Base-by-base conservation (phyloP, 2,797 vertebrate species). In the Pempheris klunzingeri region DNA sequence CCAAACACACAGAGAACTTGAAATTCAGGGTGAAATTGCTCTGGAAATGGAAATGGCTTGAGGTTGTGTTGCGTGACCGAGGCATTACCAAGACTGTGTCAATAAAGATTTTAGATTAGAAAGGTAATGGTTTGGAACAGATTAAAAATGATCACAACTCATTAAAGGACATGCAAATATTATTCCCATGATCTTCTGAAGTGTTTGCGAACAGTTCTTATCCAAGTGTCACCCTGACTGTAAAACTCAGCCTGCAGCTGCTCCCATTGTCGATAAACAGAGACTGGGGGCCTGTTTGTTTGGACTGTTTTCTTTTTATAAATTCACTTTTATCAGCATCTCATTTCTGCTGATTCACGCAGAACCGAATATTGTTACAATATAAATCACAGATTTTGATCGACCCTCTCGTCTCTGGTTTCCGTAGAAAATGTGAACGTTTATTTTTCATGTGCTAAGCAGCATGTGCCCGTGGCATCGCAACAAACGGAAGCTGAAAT, bases 91-190 rank as follows among this genome's bases (percentile, higher is more conserved):
- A 49, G 24, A 54, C 58, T 0, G 24, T 69, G 60, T 77, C 69
- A 78, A 77, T 73, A 78, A 44, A 74, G 72, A 77, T 53, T 71
- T 66, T 28, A 72, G 70, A 85, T 80, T 71, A 84, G 57, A 70
- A 73, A 65, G 38, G 53, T 83, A 82, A 83, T 73, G 74, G 66
- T 55, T 87, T 60, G 73, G 77, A 89, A 84, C 68, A 17, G 68
- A 92, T 88, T 78, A 79, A 76, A 84, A 84, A 74, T 68, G 4
- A 77, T 71, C 46, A 72, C 47, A 66, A 71, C 53, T 71, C 60
- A 49, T 79, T 77, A 70, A 75, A 81, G 86, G 74, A 59, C 61
- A 80, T 75, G 78, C 73, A 86, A 81, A 89, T 82, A 80, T 86
- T 83, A 80, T 86, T 81, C 60, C 77, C 73, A 44, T 57, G 28